These are phyloP conservation scores for Blastobasis lacticolella DNA, from an alignment of 2,888 invertebrate genomes.

Conservation along the genomic window DNA sequence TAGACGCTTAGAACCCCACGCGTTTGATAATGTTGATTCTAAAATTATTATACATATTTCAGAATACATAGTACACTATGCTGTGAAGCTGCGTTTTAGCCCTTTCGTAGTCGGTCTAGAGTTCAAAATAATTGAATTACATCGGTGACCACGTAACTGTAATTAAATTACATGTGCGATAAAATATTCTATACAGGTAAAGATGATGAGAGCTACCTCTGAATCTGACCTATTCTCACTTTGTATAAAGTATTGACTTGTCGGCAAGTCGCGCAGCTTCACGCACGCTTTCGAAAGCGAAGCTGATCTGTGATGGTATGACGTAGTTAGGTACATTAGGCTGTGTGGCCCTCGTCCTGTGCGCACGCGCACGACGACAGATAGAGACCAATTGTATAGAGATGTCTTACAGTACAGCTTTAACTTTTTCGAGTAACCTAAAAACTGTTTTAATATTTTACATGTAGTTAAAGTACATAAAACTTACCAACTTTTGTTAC, in stretches of 20 bases:
- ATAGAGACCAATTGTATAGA: slow-evolving; percentile 28
- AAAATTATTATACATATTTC: slow-evolving; percentile 15
- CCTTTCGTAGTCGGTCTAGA: too few relatives aligned
- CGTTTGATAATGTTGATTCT: slow-evolving; percentile 12
- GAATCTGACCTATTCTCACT: too few relatives aligned
- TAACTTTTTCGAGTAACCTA: too few relatives aligned
- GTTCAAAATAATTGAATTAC: too few relatives aligned
- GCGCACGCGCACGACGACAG: slow-evolving; percentile 28
- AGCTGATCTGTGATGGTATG: slow-evolving; percentile 70
- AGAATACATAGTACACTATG: slow-evolving; percentile 14
- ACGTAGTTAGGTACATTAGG: slow-evolving; percentile 62
- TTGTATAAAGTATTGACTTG: too few relatives aligned
- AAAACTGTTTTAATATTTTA: too few relatives aligned
- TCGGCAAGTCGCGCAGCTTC: slow-evolving; percentile 31
- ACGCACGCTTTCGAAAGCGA: slow-evolving; percentile 52
- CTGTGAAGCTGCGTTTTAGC: slow-evolving; percentile 23
- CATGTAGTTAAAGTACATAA: too few relatives aligned
- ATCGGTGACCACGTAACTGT: too few relatives aligned
- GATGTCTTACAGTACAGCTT: neutral
- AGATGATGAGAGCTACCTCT: too few relatives aligned
- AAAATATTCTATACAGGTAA: too few relatives aligned
- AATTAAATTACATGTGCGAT: too few relatives aligned
- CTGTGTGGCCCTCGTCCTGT: slow-evolving; percentile 43
- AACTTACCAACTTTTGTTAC: slow-evolving; percentile 46
- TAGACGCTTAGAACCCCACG: slow-evolving; percentile 17